Evolutionary conservation across 1,140 invertebrate genomes (phyloP).

Genomic region (Semibalanus balanoides): DNA sequence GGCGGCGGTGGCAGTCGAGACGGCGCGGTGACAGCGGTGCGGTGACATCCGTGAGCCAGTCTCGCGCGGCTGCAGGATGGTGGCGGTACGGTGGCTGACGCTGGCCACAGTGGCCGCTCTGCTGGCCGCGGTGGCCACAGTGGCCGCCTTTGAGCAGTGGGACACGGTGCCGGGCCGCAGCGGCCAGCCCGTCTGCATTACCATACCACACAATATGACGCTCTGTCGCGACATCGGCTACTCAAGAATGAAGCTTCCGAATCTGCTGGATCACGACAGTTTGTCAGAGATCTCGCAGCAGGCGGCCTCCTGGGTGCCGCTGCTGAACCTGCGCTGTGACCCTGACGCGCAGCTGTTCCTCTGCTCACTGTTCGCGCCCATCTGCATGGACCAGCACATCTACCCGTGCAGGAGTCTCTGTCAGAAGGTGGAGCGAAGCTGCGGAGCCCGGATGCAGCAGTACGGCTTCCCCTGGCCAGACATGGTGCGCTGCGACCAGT

Average conservation of each 20-base stretch:
- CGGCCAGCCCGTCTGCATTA: conserved; percentile 39
- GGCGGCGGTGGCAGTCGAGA: too few species aligned
- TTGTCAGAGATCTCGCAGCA: conserved; percentile 45
- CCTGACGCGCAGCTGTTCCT: conserved; percentile 51
- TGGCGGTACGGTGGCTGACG: neutral
- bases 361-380: conserved; percentile 54
- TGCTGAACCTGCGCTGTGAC: conserved; percentile 48
- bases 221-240: conserved; percentile 52
- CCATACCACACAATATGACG: conserved; percentile 48
- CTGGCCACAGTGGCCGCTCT: neutral
- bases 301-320: conserved; percentile 46
- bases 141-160: neutral
- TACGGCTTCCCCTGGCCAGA: conserved; percentile 56
- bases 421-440: conserved; percentile 42
- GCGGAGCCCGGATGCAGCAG: conserved; percentile 44
- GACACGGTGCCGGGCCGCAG: neutral
- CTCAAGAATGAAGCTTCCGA: conserved; percentile 49
- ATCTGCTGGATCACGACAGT: conserved; percentile 52
- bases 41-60: neutral
- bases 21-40: too few species aligned
- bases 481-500: conserved; percentile 49
- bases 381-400: conserved; percentile 47
- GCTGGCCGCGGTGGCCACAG: neutral
- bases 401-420: conserved; percentile 50
- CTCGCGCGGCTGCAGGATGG: too few species aligned